Conservation (phyloP, 2,888 invertebrate species). For the Drosophila meridiana region DNA sequence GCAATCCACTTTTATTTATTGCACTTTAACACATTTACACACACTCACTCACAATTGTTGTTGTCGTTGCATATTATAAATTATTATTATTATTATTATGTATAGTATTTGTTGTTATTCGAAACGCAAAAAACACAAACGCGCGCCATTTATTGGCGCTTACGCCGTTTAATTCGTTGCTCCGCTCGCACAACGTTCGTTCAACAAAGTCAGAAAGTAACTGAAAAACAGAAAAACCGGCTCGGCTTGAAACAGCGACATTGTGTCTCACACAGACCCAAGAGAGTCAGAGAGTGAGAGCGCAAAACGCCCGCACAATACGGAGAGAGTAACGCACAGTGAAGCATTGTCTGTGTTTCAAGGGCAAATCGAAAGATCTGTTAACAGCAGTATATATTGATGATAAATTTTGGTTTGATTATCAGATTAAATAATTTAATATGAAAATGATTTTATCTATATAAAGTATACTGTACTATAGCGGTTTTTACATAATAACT, state of each 20-base stretch:
- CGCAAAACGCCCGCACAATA: constrained; percentile 46
- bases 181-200: constrained; percentile 62
- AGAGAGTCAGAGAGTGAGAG: constrained; percentile 16
- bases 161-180: constrained; percentile 43
- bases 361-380: not conserved
- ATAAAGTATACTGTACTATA: too few species aligned
- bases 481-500: too few species aligned
- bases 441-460: too few species aligned
- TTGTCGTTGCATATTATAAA: constrained; percentile 25
- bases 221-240: constrained; percentile 68
- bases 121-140: constrained; percentile 60
- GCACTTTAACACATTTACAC: constrained; percentile 17
- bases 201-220: constrained; percentile 58
- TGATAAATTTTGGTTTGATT: not conserved
- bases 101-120: constrained; percentile 41
- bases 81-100: constrained; percentile 26
- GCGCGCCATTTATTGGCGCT: constrained; percentile 68
- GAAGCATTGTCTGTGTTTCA: constrained; percentile 3
- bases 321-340: constrained; percentile 45
- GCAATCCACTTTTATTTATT: constrained; percentile 46
- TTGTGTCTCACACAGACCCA: constrained; percentile 42
- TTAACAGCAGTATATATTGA: too few species aligned
- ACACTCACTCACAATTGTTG: constrained; percentile 21
- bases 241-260: constrained; percentile 58
- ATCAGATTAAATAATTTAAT: not conserved